Conservation (phyloP, 2,797 vertebrate genomes). For the Perdix hodgsoniae region DNA sequence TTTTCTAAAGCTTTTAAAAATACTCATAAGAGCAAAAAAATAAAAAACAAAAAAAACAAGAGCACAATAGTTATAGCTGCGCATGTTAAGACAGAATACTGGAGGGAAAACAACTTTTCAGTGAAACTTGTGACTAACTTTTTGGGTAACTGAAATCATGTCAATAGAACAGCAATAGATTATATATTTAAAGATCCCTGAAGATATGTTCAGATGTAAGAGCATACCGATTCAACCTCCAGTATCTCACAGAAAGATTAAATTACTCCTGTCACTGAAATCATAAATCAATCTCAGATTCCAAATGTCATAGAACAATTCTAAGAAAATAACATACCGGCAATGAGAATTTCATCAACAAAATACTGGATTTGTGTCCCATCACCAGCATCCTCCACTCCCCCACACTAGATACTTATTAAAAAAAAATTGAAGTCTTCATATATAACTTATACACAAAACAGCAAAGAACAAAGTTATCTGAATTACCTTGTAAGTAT, state of each 20-base stretch:
- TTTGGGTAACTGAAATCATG: no score
- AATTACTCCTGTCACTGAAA: no score
- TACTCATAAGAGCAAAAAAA: background rate
- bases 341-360: background rate
- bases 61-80: background rate
- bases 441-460: background rate
- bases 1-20: background rate
- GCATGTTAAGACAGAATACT: background rate
- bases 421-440: background rate
- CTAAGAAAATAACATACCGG: background rate
- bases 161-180: background rate
- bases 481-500: constrained; percentile 91
- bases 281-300: background rate
- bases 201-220: background rate
- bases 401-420: background rate
- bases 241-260: background rate
- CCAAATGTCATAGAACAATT: background rate
- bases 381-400: background rate
- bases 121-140: no score
- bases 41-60: background rate
- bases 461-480: background rate
- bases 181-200: background rate
- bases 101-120: background rate
- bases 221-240: background rate
- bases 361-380: background rate